Evolutionary conservation across 2,888 invertebrate genomes (phyloP), one percentile per base, ranked within the genome.

Genomic region (Drosophila bunnanda): DNA sequence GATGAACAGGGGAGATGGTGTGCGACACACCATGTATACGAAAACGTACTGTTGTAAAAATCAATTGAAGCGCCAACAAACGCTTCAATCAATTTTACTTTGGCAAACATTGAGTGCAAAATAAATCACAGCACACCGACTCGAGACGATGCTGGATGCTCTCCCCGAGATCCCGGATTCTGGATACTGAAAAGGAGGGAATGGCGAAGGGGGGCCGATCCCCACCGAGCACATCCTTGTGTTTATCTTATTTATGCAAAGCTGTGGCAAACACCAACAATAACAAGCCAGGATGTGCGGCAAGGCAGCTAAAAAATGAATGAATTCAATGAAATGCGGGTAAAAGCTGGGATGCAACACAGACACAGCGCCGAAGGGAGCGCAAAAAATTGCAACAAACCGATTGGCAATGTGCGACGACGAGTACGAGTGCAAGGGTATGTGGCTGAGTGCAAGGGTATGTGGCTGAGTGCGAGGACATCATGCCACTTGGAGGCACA

Each of bases 241-340:
- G 81, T 89, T 88, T 89, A 87, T 87, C 80, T 88, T 88, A 87
- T 87, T 87, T 89, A 88, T 89, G 88, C 82, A 88, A 86, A 89
- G 83, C 89, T 82, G 82, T 74, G 81, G 76, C 75, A 78, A 81
- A 81, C 75, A 82, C 66, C 76, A 77, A 58, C 53, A 73, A 60
- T 32, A 57, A 46, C 50, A 44, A 55, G 32, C 52, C 43, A 70
- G 71, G 65, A 61, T 55, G 64, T 65, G 59, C 50, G 20, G 43
- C 30, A 59, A 62, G 70, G 76, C 78, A 81, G 77, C 77, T 87
- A 76, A 86, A 85, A 80, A 86, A 82, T 86, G 84, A 88, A 85
- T 87, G 84, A 86, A 85, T 81, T 88, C 75, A 86, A 85, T 86
- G 84, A 83, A 85, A 88, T 81, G 84, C 76, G 67, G 79, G 76